Evolutionary conservation across 2,797 vertebrate species (phyloP).

Genomic region (Liasis olivaceus): DNA sequence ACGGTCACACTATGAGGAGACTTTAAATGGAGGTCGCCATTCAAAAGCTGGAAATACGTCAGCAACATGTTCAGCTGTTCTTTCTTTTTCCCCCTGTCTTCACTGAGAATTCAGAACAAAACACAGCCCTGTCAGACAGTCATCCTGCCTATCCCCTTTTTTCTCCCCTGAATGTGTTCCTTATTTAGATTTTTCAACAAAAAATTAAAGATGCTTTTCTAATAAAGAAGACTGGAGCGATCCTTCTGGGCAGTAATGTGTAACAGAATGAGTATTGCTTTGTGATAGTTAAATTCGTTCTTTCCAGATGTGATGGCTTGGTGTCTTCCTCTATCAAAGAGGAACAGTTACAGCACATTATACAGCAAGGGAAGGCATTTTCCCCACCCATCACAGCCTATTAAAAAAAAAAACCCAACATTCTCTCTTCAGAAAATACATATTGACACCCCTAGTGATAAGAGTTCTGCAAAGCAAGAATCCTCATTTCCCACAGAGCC

Average conservation of each 20-base stretch:
- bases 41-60: background rate
- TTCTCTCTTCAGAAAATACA: constrained; percentile 35
- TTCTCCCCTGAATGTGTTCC: constrained; percentile 33
- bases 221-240: constrained; percentile 4
- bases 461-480: constrained; percentile 15
- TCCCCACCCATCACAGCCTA: background rate
- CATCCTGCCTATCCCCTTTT: background rate
- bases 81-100: background rate
- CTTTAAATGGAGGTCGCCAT: background rate
- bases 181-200: constrained; percentile 7
- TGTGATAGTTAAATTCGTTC: constrained; percentile 33
- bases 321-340: constrained; percentile 12
- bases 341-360: constrained; percentile 15
- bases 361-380: constrained; percentile 1
- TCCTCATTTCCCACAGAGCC: constrained; percentile 18
- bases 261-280: constrained; percentile 27
- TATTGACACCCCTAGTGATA: constrained; percentile 33
- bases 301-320: constrained; percentile 22
- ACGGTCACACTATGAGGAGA: background rate
- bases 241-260: constrained; percentile 30
- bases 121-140: constrained; percentile 2
- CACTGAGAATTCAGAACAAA: constrained; percentile 15
- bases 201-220: constrained; percentile 10
- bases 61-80: background rate
- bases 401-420: background rate